Percentiles rank a stretch among this genome's conserved stretches.
Evolutionary conservation across 2,888 invertebrate species (phyloP).

Genomic region (Iphiclides podalirius): DNA sequence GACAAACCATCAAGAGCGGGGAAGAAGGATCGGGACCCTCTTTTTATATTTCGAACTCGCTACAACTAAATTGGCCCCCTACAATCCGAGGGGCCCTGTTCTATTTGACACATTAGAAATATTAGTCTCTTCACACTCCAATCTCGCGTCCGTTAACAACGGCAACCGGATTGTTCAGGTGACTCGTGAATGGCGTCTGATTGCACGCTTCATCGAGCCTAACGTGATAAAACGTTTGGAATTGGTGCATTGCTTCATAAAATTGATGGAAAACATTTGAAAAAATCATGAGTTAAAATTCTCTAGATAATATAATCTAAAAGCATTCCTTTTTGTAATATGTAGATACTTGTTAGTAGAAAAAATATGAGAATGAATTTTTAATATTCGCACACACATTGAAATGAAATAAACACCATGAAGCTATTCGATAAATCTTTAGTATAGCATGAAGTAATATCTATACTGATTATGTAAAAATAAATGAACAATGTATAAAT

Average conservation of each 20-base stretch:
- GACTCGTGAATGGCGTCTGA: conserved; percentile 9
- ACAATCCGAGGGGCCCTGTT: conserved; percentile 54
- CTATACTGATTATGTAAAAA: too few relatives aligned
- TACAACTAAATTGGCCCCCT: conserved; percentile 65
- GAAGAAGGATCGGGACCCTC: conserved; percentile 57
- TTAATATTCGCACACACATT: too few relatives aligned
- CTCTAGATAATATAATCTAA: too few relatives aligned
- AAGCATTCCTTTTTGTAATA: too few relatives aligned
- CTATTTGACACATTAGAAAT: conserved; percentile 59
- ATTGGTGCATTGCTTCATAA: neutral
- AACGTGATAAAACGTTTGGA: neutral
- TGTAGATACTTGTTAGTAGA: too few relatives aligned
- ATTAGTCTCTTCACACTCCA: conserved; percentile 39
- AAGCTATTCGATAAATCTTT: too few relatives aligned
- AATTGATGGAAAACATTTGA: neutral
- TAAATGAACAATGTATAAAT: too few relatives aligned
- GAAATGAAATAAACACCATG: too few relatives aligned
- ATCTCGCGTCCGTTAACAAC: conserved; percentile 13
- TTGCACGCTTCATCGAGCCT: neutral
- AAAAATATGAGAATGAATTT: too few relatives aligned
- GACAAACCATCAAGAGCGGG: conserved; percentile 47
- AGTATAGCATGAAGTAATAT: too few relatives aligned
- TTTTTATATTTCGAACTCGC: conserved; percentile 66
- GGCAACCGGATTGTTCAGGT: conserved; percentile 37
- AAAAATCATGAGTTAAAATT: too few relatives aligned